These are phyloP conservation scores for Blennius ocellaris DNA, from an alignment of 2,113 vertebrate genomes.

Conservation along the genomic window DNA sequence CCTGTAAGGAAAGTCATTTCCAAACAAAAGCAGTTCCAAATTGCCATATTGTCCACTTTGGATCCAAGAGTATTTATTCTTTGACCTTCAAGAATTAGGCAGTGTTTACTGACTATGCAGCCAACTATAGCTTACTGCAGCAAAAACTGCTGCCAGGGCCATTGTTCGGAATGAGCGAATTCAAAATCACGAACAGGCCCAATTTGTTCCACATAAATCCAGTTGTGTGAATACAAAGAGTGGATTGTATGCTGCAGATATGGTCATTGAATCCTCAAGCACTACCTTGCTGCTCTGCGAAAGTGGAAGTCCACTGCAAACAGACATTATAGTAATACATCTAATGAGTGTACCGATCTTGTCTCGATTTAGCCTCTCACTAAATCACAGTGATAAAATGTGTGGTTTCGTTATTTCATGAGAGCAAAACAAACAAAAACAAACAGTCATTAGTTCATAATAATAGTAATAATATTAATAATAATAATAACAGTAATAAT, in stretches of 20 bases:
- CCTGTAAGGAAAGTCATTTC: slow-evolving; percentile 44
- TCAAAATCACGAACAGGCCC: slow-evolving; percentile 45
- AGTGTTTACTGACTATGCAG: slow-evolving; percentile 47
- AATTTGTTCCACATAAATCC: slow-evolving; percentile 69
- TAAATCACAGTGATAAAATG: neutral
- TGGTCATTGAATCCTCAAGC: slow-evolving; percentile 31
- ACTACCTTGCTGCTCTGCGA: slow-evolving; percentile 20
- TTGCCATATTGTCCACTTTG: slow-evolving; percentile 40
- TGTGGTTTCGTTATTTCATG: slow-evolving; percentile 13
- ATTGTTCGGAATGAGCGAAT: slow-evolving; percentile 60
- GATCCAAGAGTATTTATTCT: slow-evolving; percentile 53
- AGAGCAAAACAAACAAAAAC: neutral
- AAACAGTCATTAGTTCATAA: neutral
- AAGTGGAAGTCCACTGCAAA: slow-evolving; percentile 6
- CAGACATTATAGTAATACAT: neutral
- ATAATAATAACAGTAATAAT: no score
- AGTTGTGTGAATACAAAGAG: slow-evolving; percentile 56
- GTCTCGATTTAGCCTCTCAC: no score
- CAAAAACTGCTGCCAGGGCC: slow-evolving; percentile 48
- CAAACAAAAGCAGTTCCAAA: slow-evolving; percentile 29
- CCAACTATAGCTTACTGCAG: slow-evolving; percentile 53
- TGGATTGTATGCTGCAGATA: slow-evolving; percentile 47
- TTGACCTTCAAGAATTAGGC: slow-evolving; percentile 67
- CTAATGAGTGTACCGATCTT: neutral
- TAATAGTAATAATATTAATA: neutral